Evolutionary conservation across 2,888 invertebrate genomes (phyloP).

Genomic region (Brachyptera putata): DNA sequence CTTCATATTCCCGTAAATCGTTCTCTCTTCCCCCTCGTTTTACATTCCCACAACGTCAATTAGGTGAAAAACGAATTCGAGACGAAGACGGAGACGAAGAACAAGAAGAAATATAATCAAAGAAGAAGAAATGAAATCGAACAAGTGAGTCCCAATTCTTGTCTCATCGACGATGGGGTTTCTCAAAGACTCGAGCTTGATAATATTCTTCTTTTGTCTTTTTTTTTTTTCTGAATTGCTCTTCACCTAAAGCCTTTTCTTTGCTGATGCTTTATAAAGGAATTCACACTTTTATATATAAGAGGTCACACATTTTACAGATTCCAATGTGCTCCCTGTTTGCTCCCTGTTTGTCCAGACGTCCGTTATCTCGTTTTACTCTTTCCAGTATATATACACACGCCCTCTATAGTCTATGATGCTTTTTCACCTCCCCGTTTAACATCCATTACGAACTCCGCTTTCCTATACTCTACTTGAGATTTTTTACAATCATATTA

Average conservation of each 20-base stretch:
- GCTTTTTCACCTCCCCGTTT: neutral
- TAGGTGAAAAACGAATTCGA: conserved; percentile 22
- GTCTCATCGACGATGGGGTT: neutral
- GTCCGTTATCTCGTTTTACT: neutral
- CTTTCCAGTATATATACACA: no score
- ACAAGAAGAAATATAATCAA: conserved; percentile 11
- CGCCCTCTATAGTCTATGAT: no score
- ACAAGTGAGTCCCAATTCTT: conserved; percentile 8
- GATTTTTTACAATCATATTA: neutral
- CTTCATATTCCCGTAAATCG: conserved; percentile 14
- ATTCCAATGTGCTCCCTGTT: neutral
- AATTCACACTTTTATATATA: neutral
- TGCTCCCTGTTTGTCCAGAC: neutral
- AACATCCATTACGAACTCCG: neutral
- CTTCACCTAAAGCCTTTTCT: neutral
- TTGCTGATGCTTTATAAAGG: no score
- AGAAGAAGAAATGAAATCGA: conserved; percentile 15
- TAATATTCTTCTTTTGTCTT: conserved; percentile 4
- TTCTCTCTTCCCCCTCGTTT: conserved; percentile 12
- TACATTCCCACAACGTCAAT: conserved; percentile 24
- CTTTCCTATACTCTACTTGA: neutral
- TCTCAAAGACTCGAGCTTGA: neutral
- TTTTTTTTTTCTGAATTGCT: no score
- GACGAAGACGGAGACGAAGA: neutral
- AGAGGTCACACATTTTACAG: neutral